A percentile compares a stretch with the other conserved stretches of the same genome.
phyloP scores from a whole-genome alignment of 2,113 vertebrate genomes.

The Stictonetta naevosa region DNA sequence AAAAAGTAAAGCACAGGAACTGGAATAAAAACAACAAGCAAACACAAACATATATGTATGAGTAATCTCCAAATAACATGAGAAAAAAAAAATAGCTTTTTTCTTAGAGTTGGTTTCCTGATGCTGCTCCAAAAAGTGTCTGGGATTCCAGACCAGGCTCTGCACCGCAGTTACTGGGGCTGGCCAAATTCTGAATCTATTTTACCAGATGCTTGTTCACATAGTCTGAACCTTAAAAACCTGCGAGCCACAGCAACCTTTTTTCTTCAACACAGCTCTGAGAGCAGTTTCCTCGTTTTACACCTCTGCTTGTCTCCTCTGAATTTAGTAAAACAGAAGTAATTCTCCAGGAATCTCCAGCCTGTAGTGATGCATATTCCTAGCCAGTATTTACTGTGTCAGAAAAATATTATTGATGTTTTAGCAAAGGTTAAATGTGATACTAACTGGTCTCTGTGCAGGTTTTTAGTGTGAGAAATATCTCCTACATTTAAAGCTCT shows the following conservation, averaged over 20 bases:
- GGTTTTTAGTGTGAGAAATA: background rate
- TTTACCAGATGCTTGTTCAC: conserved; percentile 15
- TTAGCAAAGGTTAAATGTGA: background rate
- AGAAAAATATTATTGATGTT: background rate
- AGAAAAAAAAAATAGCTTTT: background rate
- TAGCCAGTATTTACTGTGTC: background rate
- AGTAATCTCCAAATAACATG: background rate
- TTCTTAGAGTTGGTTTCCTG: conserved; percentile 3
- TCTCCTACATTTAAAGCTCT: background rate
- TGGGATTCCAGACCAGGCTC: conserved; percentile 2
- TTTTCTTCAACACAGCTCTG: background rate
- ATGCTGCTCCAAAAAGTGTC: background rate
- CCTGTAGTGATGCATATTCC: background rate
- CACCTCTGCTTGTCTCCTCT: background rate
- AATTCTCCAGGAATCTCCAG: background rate
- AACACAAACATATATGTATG: background rate
- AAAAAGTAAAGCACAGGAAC: background rate
- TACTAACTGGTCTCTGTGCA: background rate
- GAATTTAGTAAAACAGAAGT: background rate
- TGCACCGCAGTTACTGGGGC: background rate
- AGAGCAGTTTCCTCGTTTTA: background rate
- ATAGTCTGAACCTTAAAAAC: conserved; percentile 1
- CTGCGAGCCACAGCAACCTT: background rate
- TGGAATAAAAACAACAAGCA: fast-evolving
- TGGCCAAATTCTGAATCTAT: background rate